Evolutionary conservation across 23 tunicate species (phyloP).

Genomic region (Aplidium turbinatum): DNA sequence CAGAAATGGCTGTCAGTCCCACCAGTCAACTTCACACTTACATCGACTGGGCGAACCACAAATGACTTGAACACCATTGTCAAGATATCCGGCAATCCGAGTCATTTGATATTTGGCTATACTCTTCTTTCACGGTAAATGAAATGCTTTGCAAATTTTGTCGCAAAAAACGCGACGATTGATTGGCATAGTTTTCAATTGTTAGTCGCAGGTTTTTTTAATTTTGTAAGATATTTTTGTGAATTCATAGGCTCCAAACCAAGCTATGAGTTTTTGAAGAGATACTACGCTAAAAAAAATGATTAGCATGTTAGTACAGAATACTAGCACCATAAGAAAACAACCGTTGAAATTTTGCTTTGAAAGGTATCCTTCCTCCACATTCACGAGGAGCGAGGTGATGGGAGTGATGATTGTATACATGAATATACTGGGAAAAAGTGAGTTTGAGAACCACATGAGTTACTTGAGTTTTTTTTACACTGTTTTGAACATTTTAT

Average conservation of each 20-base stretch:
- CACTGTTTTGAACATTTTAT: not conserved
- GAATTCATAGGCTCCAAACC: no score
- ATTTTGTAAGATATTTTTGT: no score
- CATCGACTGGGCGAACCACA: not conserved
- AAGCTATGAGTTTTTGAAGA: no score
- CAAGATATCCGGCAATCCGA: not conserved
- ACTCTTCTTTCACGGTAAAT: not conserved
- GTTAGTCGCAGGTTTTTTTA: no score
- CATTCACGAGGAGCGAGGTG: not conserved
- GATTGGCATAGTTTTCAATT: no score
- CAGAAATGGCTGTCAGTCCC: not conserved
- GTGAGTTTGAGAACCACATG: not conserved
- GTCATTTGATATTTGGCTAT: not conserved
- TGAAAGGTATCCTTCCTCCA: not conserved
- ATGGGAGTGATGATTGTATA: not conserved
- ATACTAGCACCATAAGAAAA: no score
- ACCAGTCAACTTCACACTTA: not conserved
- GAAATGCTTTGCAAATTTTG: no score
- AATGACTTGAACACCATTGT: not conserved
- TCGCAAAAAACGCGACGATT: no score
- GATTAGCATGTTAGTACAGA: no score
- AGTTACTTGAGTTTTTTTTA: not conserved
- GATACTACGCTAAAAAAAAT: no score
- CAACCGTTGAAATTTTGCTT: no score
- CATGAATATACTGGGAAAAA: constrained; percentile 9